Conservation (phyloP, 1,140 invertebrate genomes). For the Hyphantria cunea region DNA sequence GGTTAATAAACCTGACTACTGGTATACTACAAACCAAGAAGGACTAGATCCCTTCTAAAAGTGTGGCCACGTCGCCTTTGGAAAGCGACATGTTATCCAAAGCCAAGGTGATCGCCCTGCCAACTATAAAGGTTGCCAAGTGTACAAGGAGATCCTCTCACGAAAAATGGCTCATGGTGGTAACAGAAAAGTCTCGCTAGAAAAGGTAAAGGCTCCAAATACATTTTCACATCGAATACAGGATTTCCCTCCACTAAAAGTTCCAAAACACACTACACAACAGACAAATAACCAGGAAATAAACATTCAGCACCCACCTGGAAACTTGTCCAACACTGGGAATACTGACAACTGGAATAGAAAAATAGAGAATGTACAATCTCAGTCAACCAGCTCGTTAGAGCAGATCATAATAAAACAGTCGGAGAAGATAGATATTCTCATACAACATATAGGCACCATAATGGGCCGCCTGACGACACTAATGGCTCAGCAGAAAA, state of each 20-base stretch:
- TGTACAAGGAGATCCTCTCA: not conserved
- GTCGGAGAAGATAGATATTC: conserved; percentile 9
- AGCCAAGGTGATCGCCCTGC: no score
- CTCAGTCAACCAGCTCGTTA: conserved; percentile 3
- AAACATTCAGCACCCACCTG: not conserved
- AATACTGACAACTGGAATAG: not conserved
- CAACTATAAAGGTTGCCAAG: no score
- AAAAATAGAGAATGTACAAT: not conserved
- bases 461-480: not conserved
- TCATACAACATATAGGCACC: conserved; percentile 2
- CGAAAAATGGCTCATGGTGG: not conserved
- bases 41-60: no score
- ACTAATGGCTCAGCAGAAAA: not conserved
- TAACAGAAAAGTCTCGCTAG: not conserved
- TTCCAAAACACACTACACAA: not conserved
- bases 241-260: not conserved
- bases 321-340: not conserved
- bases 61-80: no score
- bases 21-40: no score
- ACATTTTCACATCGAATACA: not conserved
- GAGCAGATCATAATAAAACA: conserved; percentile 6
- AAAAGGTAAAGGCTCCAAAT: not conserved
- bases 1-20: no score
- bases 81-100: no score
- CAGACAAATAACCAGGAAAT: no score